Evolutionary conservation across 2,888 invertebrate species (phyloP).

Genomic region (Polydrusus tereticollis): DNA sequence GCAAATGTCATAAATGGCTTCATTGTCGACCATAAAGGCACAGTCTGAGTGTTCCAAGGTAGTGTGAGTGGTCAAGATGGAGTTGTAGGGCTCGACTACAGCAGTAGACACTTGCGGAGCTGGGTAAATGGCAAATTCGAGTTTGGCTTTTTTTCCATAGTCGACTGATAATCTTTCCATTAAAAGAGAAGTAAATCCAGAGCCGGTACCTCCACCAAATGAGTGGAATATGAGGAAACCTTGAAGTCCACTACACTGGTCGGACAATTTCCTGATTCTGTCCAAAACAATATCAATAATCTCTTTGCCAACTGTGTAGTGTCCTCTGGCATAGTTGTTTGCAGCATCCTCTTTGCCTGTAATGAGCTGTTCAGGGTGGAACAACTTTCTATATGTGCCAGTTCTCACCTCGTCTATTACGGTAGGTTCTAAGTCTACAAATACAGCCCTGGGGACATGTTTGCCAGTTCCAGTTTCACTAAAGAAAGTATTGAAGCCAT

Average conservation of each 20-base stretch:
- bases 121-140: constrained; percentile 97
- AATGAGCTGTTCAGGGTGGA: constrained; percentile 81
- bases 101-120: constrained; percentile 92
- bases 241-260: constrained; percentile 93
- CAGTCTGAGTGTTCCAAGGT: constrained; percentile 96
- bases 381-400: constrained; percentile 94
- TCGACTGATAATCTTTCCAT: constrained; percentile 97
- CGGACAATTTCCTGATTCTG: constrained; percentile 70
- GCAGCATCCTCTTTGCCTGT: constrained; percentile 97
- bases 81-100: constrained; percentile 98
- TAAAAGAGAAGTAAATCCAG: constrained; percentile 94
- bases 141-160: constrained; percentile 95
- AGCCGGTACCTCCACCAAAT: constrained; percentile 94
- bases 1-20: constrained; percentile 93
- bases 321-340: constrained; percentile 97
- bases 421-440: constrained; percentile 96
- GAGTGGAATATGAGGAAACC: constrained; percentile 97
- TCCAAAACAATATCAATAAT: constrained; percentile 92
- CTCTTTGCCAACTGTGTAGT: constrained; percentile 97
- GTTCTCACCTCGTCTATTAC: constrained; percentile 95
- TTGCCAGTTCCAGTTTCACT: constrained; percentile 96
- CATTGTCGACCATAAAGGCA: constrained; percentile 95
- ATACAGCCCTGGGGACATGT: constrained; percentile 94
- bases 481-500: constrained; percentile 96
- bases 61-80: constrained; percentile 96